Evolutionary conservation across 2,113 vertebrate genomes (phyloP).

Genomic region (Erythrocercus mccallii): DNA sequence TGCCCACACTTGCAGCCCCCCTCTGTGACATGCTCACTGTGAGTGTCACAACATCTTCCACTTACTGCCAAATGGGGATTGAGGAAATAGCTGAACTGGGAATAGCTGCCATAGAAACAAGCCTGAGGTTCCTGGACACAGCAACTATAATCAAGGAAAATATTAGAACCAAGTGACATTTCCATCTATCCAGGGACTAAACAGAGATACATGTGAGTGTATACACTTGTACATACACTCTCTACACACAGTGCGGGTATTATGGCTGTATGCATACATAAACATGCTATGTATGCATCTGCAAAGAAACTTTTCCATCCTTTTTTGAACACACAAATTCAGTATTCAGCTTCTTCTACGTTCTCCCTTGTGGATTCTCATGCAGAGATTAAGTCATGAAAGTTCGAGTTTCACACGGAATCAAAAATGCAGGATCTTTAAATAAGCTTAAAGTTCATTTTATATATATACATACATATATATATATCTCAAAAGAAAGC

Average conservation of each 20-base stretch:
- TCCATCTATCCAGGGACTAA: neutral
- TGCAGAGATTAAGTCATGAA: neutral
- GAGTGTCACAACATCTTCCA: neutral
- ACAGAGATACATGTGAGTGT: neutral
- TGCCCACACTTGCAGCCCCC: neutral
- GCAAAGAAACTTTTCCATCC: neutral
- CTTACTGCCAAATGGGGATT: neutral
- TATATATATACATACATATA: neutral
- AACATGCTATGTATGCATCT: neutral
- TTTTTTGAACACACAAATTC: neutral
- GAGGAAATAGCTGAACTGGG: neutral
- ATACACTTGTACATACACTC: neutral
- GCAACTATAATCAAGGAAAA: neutral
- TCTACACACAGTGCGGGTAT: neutral
- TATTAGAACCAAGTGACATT: neutral
- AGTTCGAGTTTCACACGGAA: neutral
- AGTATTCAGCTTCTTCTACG: neutral
- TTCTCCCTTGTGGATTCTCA: neutral
- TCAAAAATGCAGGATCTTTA: neutral
- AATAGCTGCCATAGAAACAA: conserved; percentile 38
- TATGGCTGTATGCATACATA: neutral
- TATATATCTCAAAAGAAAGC: neutral
- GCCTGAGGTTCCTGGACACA: neutral
- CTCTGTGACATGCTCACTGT: neutral
- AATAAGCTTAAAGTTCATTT: neutral